phyloP scores from a whole-genome alignment of 2,888 invertebrate genomes.

The Gerris lacustris region DNA sequence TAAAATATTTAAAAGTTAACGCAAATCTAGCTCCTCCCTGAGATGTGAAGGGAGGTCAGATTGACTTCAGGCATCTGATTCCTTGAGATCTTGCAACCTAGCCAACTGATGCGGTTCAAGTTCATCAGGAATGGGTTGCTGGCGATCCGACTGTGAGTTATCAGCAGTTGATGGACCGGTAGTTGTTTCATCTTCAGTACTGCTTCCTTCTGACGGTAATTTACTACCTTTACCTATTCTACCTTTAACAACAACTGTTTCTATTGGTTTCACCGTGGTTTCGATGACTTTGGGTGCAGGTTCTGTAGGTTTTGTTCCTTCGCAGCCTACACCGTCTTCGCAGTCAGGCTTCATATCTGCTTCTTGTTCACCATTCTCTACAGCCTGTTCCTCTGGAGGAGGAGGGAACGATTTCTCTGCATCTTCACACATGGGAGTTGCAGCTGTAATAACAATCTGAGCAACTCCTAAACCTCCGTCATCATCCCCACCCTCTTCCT shows the following conservation, averaged over 20 bases:
- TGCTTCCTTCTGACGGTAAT: slow-evolving; percentile 43
- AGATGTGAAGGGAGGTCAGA: not conserved
- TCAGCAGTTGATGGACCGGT: slow-evolving; percentile 51
- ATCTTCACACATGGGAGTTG: slow-evolving; percentile 83
- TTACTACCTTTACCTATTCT: slow-evolving; percentile 34
- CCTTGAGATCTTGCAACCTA: slow-evolving; percentile 74
- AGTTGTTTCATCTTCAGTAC: slow-evolving; percentile 40
- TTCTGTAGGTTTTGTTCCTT: not conserved
- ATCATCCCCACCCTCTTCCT: slow-evolving; percentile 39
- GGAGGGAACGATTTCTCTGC: slow-evolving; percentile 68
- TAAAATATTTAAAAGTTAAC: not conserved
- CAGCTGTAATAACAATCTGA: slow-evolving; percentile 84
- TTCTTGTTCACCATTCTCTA: slow-evolving; percentile 22
- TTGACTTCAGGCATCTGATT: slow-evolving; percentile 67
- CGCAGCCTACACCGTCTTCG: slow-evolving; percentile 24
- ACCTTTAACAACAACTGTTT: slow-evolving; percentile 18
- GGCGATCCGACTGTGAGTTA: slow-evolving; percentile 41
- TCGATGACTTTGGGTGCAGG: slow-evolving; percentile 25
- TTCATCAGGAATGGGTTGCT: slow-evolving; percentile 57
- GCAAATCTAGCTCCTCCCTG: not conserved
- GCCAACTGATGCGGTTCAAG: slow-evolving; percentile 79
- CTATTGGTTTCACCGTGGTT: slow-evolving; percentile 27
- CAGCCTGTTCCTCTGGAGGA: slow-evolving; percentile 27
- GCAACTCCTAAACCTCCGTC: slow-evolving; percentile 62
- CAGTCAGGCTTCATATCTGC: slow-evolving; percentile 27